phyloP scores from a whole-genome alignment of 2,797 vertebrate species.

The Sebastes baramenuke region DNA sequence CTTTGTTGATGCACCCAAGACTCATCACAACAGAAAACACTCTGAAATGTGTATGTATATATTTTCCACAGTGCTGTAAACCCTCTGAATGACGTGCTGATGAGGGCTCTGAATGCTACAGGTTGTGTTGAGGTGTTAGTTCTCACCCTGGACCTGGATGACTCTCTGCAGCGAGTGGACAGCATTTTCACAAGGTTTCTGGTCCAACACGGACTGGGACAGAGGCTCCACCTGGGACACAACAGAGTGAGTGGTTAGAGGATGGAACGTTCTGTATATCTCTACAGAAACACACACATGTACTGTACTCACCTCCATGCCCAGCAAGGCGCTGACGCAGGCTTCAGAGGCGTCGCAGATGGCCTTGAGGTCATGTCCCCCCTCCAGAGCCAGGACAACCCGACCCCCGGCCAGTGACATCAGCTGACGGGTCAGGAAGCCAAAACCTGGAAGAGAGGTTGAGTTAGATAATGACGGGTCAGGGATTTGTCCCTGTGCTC shows the following conservation, averaged over 20 bases:
- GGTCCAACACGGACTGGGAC: conserved; percentile 85
- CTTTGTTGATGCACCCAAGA: conserved; percentile 2
- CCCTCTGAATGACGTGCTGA: not conserved
- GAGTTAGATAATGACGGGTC: not conserved
- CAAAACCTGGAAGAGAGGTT: conserved; percentile 84
- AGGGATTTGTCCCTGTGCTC: not conserved
- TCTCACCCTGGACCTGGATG: conserved; percentile 90
- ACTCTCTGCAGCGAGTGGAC: conserved; percentile 87
- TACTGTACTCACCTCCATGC: conserved; percentile 85
- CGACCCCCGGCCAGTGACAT: conserved; percentile 91
- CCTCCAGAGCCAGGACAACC: conserved; percentile 90
- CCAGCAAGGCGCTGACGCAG: conserved; percentile 90
- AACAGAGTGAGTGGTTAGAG: conserved; percentile 2
- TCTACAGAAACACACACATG: not conserved
- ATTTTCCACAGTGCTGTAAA: not conserved
- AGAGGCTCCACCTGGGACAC: conserved; percentile 86
- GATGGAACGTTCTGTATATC: not conserved
- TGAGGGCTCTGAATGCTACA: not conserved
- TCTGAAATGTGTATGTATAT: not conserved
- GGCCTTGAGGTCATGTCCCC: conserved; percentile 90
- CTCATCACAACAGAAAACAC: not conserved
- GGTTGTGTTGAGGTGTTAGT: not conserved
- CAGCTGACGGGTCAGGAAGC: conserved; percentile 92
- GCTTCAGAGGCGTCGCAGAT: conserved; percentile 94
- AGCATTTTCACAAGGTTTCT: conserved; percentile 88